A percentile compares a stretch with the other conserved stretches of the same genome.
phyloP scores from a whole-genome alignment of 2,888 invertebrate genomes.

The Eupithecia pulchellata region DNA sequence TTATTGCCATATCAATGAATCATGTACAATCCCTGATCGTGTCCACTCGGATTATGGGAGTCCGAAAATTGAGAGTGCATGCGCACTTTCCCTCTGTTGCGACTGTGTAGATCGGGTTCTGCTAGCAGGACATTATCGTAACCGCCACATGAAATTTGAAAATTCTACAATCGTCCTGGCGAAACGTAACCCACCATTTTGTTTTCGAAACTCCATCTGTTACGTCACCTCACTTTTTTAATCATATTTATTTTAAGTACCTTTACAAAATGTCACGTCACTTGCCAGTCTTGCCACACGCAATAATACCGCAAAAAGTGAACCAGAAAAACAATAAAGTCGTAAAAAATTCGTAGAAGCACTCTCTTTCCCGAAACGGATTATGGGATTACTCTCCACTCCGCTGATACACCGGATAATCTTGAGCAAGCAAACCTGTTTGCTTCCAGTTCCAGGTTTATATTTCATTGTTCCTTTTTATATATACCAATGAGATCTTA shows the following conservation, averaged over 20 bases:
- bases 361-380: conserved; percentile 31
- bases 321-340: conserved; percentile 29
- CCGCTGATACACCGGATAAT: conserved; percentile 41
- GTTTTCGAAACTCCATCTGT: neutral
- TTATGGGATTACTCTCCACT: conserved; percentile 45
- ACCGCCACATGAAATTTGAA: no score
- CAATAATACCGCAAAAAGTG: conserved; percentile 14
- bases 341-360: conserved; percentile 31
- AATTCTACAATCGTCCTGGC: neutral
- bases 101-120: no score
- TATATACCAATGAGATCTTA: conserved; percentile 30
- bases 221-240: neutral
- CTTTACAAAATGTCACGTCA: no score
- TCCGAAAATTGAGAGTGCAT: no score
- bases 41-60: no score
- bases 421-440: conserved; percentile 37
- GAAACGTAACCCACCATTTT: neutral
- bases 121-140: no score
- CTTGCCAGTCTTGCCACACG: neutral
- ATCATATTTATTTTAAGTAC: no score
- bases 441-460: conserved; percentile 22
- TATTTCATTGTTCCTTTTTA: conserved; percentile 41
- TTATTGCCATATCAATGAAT: no score
- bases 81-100: no score
- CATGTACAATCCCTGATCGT: no score